These are phyloP conservation scores for Tylochromis polylepis DNA, from an alignment of 2,113 vertebrate genomes.

Conservation along the genomic window DNA sequence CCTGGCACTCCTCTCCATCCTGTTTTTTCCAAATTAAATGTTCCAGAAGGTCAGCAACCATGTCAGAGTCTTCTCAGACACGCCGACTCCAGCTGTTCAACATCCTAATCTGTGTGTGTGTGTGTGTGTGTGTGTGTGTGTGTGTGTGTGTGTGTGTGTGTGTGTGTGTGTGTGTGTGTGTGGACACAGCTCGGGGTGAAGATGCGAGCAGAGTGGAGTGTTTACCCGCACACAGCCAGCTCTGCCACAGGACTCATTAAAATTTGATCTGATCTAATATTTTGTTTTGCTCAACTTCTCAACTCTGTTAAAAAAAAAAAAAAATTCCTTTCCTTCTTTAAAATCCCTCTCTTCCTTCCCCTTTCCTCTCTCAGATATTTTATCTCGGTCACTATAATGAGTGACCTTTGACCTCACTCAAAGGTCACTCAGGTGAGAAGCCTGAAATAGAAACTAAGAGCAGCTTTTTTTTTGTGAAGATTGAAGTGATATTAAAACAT, in stretches of 20 bases:
- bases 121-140: no score
- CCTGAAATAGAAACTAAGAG: neutral
- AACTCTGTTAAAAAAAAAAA: neutral
- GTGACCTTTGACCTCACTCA: neutral
- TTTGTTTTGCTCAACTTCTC: neutral
- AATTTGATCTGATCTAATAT: neutral
- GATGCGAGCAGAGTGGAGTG: neutral
- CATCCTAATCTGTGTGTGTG: neutral
- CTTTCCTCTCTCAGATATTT: neutral
- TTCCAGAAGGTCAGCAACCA: neutral
- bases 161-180: neutral
- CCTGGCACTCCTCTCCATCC: neutral
- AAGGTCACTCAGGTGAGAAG: neutral
- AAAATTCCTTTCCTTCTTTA: neutral
- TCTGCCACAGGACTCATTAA: neutral
- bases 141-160: no score
- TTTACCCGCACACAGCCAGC: neutral
- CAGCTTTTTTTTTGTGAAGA: neutral
- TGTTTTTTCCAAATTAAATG: neutral
- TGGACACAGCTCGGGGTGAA: neutral
- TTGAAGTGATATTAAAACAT: neutral
- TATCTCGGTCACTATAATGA: accelerated
- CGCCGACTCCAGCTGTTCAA: neutral
- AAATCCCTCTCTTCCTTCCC: neutral
- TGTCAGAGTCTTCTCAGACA: neutral